These are phyloP conservation scores for Epirrita christyi DNA, from an alignment of 2,888 invertebrate genomes.

Conservation along the genomic window DNA sequence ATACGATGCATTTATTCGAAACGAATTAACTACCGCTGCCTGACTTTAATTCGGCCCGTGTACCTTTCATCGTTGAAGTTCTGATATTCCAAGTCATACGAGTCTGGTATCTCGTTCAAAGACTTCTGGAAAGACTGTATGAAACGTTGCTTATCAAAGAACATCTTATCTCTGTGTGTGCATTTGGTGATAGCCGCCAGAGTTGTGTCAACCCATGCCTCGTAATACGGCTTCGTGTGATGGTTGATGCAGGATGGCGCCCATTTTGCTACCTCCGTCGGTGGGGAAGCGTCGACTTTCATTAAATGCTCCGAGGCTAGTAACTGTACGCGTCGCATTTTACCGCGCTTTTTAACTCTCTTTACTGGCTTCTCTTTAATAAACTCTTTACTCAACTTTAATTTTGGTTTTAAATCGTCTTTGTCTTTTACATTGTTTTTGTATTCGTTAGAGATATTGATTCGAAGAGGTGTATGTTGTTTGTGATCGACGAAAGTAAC, in stretches of 20 bases:
- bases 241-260: constrained; percentile 52
- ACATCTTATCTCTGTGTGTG: constrained; percentile 47
- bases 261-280: constrained; percentile 70
- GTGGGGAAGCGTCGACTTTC: constrained; percentile 42
- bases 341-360: constrained; percentile 14
- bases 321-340: constrained; percentile 19
- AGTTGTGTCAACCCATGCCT: constrained; percentile 71
- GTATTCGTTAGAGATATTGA: constrained; percentile 51
- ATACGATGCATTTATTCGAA: too few species aligned
- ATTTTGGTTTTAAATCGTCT: constrained; percentile 5
- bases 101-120: constrained; percentile 40
- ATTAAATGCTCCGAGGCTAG: constrained; percentile 7
- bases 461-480: constrained; percentile 44
- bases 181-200: constrained; percentile 57
- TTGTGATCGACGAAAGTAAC: constrained; percentile 60
- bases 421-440: constrained; percentile 20
- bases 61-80: constrained; percentile 58
- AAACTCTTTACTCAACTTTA: constrained; percentile 17
- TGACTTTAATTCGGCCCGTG: constrained; percentile 62
- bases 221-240: constrained; percentile 69
- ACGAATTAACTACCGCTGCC: constrained; percentile 42
- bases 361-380: constrained; percentile 8
- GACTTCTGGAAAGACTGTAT: constrained; percentile 45
- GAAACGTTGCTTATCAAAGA: constrained; percentile 44
- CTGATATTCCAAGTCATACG: constrained; percentile 55